Conservation (phyloP, 2,113 vertebrate genomes). For the Aldabrachelys gigantea region DNA sequence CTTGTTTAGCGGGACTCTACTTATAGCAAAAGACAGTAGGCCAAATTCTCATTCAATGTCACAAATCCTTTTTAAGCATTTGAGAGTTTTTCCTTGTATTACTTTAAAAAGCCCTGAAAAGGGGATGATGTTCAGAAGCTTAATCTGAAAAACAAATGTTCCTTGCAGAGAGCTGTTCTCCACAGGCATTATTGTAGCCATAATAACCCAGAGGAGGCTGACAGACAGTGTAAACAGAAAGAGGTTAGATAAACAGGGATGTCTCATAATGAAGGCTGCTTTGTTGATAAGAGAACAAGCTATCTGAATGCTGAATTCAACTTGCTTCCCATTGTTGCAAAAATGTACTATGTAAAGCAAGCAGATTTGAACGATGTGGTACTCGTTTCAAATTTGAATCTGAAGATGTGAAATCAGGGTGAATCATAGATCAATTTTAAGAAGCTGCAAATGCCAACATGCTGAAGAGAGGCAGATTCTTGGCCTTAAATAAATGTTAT, state of each 20-base stretch:
- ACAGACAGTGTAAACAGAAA: background rate
- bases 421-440: background rate
- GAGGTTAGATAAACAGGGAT: conserved; percentile 21
- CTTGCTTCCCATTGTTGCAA: conserved; percentile 1
- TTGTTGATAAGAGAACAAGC: conserved; percentile 22
- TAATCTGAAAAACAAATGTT: background rate
- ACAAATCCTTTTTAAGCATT: background rate
- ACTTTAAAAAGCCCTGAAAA: background rate
- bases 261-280: conserved; percentile 2
- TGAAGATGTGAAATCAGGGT: background rate
- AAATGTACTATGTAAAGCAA: background rate
- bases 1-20: background rate
- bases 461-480: background rate
- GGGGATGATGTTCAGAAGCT: rapidly evolving
- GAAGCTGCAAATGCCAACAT: background rate
- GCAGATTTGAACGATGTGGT: background rate
- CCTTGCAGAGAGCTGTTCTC: background rate
- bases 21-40: background rate
- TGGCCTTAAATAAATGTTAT: background rate
- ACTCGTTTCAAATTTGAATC: conserved; percentile 32
- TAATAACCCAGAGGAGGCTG: background rate
- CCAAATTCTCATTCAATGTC: background rate
- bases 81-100: background rate
- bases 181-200: background rate
- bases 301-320: conserved; percentile 7